Evolutionary conservation across 2,797 vertebrate genomes (phyloP), one percentile per base, ranked within the genome.

Genomic region (Eidolon dupreanum): DNA sequence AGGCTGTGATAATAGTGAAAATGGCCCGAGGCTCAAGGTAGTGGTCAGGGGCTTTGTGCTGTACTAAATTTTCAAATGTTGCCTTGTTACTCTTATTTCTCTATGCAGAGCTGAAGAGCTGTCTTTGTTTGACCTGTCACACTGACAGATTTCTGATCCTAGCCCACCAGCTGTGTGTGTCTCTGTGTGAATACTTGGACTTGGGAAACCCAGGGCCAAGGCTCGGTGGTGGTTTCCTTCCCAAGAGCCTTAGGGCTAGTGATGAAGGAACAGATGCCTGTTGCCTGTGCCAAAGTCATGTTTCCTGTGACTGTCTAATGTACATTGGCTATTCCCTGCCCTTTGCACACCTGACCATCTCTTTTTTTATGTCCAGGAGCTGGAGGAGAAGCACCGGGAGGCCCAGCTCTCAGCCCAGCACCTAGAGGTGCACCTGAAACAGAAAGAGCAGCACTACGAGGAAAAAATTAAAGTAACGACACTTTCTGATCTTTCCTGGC

Each of bases 381-480:
- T 99, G 96, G 99, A 99, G 97, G 99, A 99, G 96, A 99, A 99
- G 90, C 99, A 99, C 90, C 98, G 99, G 33, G 99, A 99, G 97
- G 99, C 99, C 78, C 99, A 99, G 98, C 99, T 99, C 0, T 99
- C 99, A 88, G 99, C 99, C 43, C 99, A 99, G 96, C 99, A 99
- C 96, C 99, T 99, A 97, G 99, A 99, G 98, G 98, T 99, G 86
- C 99, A 99, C 85, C 98, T 99, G 97, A 99, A 99, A 95, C 99
- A 99, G 98, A 99, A 99, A 89, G 99, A 99, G 81, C 99, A 99
- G 97, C 99, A 99, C 97, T 99, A 98, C 90, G 99, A 99, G 95
- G 99, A 99, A 97, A 99, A 99, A 98, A 99, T 99, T 98, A 99
- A 99, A 99, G 99, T 99, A 98, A 98, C 97, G 96, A 96, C 53